Evolutionary conservation across 2,797 vertebrate species (phyloP), one percentile per base, ranked within the genome.

Genomic region (Syncerus caffer): DNA sequence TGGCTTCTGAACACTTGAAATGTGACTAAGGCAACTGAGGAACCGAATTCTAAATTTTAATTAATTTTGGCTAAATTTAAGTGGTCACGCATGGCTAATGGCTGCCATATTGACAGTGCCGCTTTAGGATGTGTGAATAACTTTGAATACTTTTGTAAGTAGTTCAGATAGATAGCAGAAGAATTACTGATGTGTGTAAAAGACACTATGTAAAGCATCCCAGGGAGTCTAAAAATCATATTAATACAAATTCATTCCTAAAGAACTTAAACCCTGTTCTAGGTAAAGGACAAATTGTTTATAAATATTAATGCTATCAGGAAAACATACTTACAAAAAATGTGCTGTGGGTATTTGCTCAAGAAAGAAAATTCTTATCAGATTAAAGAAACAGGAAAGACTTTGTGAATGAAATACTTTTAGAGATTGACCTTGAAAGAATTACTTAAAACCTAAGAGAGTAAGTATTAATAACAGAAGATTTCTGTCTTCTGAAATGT

Each of bases 391-490:
- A 13, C 21, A 47, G 14, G 64, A 84, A 76, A 93, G 34, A 8
- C 27, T 95, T 71, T 85, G 29, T 93, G 29, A 62, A 45, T 92
- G n/a, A 93, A 58, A 84, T 71, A 45, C n/a, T 67, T 51, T 90
- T 92, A 57, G 82, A 92, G 53, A 79, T 15, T 95, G 57, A 74
- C 57, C 19, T 95, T 85, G 78, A 93, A 60, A 34, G n/a, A 96
- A 89, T 89, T 92, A 78, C 64, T 85, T 62, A 89, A 88, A 92
- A 76, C 82, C 67, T 64, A 85, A 86, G 86, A 96, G 76, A 87
- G 21, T 29, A 51, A 85, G 9, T 14, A 25, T 42, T 74, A 74
- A 74, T 85, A 80, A 91, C 21, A 16, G 29, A 58, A 82, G 50
- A 83, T 29, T 95, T 86, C 78, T 79, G 17, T 93, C 74, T 92